Base-by-base conservation (phyloP, 2,888 invertebrate species). In the Dolichomitus sp. region DNA sequence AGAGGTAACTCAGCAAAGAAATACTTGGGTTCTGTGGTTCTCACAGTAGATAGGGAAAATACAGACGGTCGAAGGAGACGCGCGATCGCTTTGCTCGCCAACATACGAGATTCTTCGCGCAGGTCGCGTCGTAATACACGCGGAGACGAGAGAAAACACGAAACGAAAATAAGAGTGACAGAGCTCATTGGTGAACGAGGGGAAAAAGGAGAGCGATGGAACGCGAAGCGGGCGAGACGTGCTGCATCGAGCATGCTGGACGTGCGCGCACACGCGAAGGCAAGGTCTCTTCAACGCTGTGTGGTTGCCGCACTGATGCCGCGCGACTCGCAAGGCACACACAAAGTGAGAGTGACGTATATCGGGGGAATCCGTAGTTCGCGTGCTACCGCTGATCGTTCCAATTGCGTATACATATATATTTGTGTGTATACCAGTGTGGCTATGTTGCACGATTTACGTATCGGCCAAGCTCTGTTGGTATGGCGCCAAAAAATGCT, bases 81-180 rank as follows among this genome's bases (percentile, higher is more conserved):
- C 59, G 66, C 57, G 57, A 45, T 57, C 59, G 73, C 50, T 6
- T 59, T 57, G 70, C 65, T 19, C 27, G 72, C 59, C 59, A 61
- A 81, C 57, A 63, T 52, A 66, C 75, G 65, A 66, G 65, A 75
- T 66, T 66, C 79, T 61, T 9, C 69, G 45, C 17, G n/a, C 52
- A 52, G 57, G 52, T 63, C 52, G 63, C 70, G 57, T 50, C 50
- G 54, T 14, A 33, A 4, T 19, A 65, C 69, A 52, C 54, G 17
- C 74, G 78, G 78, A n/a, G 33, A 85, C 82, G 78, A 79, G 78
- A 79, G 85, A 84, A 84, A 73, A 83, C 81, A 74, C 81, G 85
- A 87, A 89, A 88, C 82, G 90, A 91, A 90, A 91, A 88, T 84
- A 88, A 91, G 90, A 91, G 91, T 91, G 87, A 80, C 76, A 30